A percentile compares a stretch with the other conserved stretches of the same genome.
phyloP scores from a whole-genome alignment of 2,888 invertebrate species.

The Romanomermis culicivorax region DNA sequence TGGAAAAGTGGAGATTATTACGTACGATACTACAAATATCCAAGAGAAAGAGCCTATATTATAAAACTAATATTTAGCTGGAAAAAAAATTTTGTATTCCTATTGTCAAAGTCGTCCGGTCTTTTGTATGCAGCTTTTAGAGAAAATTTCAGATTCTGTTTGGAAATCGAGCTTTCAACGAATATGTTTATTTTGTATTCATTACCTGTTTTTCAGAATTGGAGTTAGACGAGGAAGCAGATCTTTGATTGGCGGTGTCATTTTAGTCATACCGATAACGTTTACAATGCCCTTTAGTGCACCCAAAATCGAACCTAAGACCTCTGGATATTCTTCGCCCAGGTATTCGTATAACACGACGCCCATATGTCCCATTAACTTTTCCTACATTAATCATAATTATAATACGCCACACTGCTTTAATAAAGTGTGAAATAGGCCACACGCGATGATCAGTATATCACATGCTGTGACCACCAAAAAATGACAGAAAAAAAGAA shows the following conservation, averaged over 20 bases:
- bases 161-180: too few relatives aligned
- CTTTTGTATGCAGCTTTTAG: too few relatives aligned
- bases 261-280: constrained; percentile 99
- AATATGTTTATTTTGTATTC: too few relatives aligned
- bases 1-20: constrained; percentile 17
- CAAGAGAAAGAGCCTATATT: neutral
- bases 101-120: too few relatives aligned
- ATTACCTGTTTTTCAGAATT: constrained; percentile 89
- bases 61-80: constrained; percentile 10
- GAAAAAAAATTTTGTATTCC: too few relatives aligned
- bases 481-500: too few relatives aligned
- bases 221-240: constrained; percentile 83
- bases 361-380: constrained; percentile 97
- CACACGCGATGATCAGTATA: too few relatives aligned
- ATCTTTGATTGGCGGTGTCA: constrained; percentile 99
- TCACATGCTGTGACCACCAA: too few relatives aligned
- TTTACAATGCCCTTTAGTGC: constrained; percentile 98
- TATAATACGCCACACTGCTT: neutral
- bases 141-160: too few relatives aligned
- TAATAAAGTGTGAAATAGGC: constrained; percentile 6
- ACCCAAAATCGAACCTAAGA: constrained; percentile 86
- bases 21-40: constrained; percentile 5
- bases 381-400: constrained; percentile 44
- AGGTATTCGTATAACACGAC: constrained; percentile 95
- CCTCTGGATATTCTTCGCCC: constrained; percentile 98